These are phyloP conservation scores for Bungarus multicinctus DNA, from an alignment of 2,113 vertebrate species.

Conservation along the genomic window DNA sequence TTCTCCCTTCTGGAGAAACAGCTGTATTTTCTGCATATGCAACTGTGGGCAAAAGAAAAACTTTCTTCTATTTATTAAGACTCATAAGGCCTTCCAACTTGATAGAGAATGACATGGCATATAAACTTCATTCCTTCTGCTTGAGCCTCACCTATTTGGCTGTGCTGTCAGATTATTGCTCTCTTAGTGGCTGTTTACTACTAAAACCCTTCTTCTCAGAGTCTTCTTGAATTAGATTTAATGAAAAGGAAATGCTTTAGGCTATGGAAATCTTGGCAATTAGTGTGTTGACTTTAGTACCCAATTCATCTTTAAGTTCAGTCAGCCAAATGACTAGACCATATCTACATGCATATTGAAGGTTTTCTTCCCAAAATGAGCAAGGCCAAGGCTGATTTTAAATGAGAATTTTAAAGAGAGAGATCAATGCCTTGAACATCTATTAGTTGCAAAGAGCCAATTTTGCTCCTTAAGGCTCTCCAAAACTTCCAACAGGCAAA, in stretches of 20 bases:
- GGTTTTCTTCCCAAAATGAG: background rate
- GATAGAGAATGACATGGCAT: background rate
- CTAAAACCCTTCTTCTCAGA: background rate
- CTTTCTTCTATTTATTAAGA: background rate
- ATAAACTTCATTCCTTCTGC: background rate
- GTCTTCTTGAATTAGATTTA: background rate
- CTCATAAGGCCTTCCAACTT: background rate
- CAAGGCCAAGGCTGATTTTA: background rate
- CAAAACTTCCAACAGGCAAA: background rate
- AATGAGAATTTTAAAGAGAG: background rate
- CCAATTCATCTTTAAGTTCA: background rate
- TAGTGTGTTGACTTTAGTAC: background rate
- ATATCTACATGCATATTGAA: background rate
- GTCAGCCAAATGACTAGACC: background rate
- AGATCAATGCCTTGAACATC: background rate
- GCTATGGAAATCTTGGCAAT: background rate
- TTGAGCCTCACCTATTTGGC: background rate
- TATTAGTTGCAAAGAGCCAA: background rate
- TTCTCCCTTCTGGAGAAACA: background rate
- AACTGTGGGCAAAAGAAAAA: background rate
- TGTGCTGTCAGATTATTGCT: background rate
- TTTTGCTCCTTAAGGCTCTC: background rate
- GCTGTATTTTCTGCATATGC: background rate
- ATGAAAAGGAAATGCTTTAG: background rate
- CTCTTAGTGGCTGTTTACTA: background rate